A percentile compares a stretch with the other conserved stretches of the same genome.
Evolutionary conservation across 1,140 invertebrate species (phyloP).

Genomic region (Bombus cullumanus): DNA sequence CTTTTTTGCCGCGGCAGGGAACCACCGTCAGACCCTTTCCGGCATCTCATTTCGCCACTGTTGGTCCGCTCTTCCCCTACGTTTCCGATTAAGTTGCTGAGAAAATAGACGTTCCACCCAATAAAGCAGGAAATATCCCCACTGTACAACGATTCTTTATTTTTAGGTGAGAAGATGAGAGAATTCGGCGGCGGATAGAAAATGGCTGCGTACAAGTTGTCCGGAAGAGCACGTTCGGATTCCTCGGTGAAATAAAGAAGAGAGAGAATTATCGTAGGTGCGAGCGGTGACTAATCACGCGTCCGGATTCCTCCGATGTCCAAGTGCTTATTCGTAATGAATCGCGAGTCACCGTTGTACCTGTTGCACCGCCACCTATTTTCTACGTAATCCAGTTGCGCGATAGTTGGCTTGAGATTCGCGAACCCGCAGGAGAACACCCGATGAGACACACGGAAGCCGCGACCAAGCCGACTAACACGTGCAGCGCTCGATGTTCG

Average conservation of each 20-base stretch:
- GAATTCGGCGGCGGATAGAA: constrained; percentile 8
- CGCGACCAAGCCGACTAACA: background rate
- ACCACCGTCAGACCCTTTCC: too few relatives aligned
- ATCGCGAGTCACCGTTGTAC: constrained; percentile 35
- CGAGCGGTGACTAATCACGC: background rate
- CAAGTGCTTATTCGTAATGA: background rate
- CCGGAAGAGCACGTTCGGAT: constrained; percentile 50
- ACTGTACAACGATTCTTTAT: constrained; percentile 3
- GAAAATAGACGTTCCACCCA: background rate
- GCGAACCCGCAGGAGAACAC: background rate
- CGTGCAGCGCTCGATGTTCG: background rate
- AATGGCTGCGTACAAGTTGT: constrained; percentile 55
- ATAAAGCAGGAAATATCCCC: background rate
- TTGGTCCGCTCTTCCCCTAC: too few relatives aligned
- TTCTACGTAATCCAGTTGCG: background rate
- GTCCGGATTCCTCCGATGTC: constrained; percentile 2
- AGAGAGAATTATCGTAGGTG: background rate
- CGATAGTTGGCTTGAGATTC: too few relatives aligned
- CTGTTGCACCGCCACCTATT: constrained; percentile 51
- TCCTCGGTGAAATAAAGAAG: constrained; percentile 54
- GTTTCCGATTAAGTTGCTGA: too few relatives aligned
- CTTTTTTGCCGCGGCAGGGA: too few relatives aligned
- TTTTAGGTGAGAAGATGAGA: constrained; percentile 45
- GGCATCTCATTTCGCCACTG: too few relatives aligned
- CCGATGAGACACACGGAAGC: background rate